Evolutionary conservation across 2,888 invertebrate species (phyloP).

Genomic region (Lycia hirtaria): DNA sequence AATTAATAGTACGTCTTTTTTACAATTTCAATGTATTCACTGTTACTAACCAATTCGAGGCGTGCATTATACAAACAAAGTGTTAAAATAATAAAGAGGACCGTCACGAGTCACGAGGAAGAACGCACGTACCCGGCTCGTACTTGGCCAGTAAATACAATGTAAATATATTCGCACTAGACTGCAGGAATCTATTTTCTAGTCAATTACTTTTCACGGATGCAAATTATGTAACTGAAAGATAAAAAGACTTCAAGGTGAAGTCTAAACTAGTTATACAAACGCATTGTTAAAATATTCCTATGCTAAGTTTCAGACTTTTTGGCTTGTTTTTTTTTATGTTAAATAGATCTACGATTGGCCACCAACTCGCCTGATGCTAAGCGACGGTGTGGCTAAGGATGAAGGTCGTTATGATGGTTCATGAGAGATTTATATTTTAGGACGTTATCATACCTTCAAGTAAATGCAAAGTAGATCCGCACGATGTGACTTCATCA

Average conservation of each 20-base stretch:
- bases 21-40: constrained; percentile 24
- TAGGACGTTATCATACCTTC: no score
- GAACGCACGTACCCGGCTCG: constrained; percentile 54
- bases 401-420: no score
- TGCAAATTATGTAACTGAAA: constrained; percentile 38
- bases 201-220: constrained; percentile 39
- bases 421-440: no score
- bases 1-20: neutral
- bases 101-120: constrained; percentile 59
- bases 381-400: no score
- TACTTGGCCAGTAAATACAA: constrained; percentile 34
- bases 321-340: no score
- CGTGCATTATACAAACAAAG: constrained; percentile 50
- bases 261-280: constrained; percentile 4
- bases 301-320: no score
- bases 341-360: no score
- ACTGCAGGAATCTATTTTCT: constrained; percentile 1
- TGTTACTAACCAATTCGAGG: constrained; percentile 46
- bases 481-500: no score
- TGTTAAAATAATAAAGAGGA: constrained; percentile 49
- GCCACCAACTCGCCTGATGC: no score
- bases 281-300: neutral
- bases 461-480: no score
- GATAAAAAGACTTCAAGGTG: constrained; percentile 48
- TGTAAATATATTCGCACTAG: constrained; percentile 34